Evolutionary conservation across 2,888 invertebrate genomes (phyloP), one percentile per base, ranked within the genome.

Genomic region (Meteorus cinctellus): DNA sequence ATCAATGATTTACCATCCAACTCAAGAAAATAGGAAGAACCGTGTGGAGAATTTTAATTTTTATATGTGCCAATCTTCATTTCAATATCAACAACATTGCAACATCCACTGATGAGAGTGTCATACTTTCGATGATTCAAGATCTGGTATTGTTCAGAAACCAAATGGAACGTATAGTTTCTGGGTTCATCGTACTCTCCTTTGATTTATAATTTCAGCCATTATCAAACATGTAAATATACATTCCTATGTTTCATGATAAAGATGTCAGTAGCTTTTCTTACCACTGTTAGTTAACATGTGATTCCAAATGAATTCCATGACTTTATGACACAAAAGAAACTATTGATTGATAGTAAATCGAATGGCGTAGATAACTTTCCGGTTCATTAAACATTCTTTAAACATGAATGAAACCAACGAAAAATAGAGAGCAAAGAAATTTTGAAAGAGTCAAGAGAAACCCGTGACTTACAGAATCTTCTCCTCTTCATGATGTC

Each of bases 51-150:
- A 75, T 59, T 74, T 69, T n/a, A 71, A 70, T 62, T 83, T 79
- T 91, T 94, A 94, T 90, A 91, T 94, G 83, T 94, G 90, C 79
- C 93, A 94, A 83, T 94, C 94, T 86, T 94, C 94, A 85, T 94
- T 94, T 93, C 94, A 94, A 77, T 92, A 91, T 83, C 91, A 91
- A 34, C 34, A 8, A 34, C 8, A 34, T 34, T 0, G 94, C 93
- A 76, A 94, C 93, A 84, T 94, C 92, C 69, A 89, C 91, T 0
- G 92, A 89, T 19, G 91, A 91, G 82, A 92, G 92, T 80, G 88
- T 90, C 77, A 91, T 24, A 24, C 24, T 24, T 91, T 2, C 87
- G 88, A 77, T 86, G 87, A 76, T 84, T 86, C 8, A 89, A 79
- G 34, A 88, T 86, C 68, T 89, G 87, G 1, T 83, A 80, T 36